Evolutionary conservation across 1,140 invertebrate genomes (phyloP).

Genomic region (Paraescarpia echinospica): DNA sequence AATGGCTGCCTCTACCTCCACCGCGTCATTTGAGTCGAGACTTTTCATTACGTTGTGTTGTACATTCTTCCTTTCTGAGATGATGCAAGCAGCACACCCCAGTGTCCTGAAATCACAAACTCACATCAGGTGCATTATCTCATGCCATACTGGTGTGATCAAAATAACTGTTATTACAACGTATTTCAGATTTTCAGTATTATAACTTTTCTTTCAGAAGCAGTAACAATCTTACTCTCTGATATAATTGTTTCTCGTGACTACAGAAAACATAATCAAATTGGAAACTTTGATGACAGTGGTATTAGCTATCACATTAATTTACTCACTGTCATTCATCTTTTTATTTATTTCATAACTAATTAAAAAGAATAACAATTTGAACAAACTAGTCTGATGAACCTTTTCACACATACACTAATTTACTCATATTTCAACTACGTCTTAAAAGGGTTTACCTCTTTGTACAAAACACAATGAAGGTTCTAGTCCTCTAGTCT

Average conservation of each 20-base stretch:
- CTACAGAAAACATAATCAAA: not conserved
- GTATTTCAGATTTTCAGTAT: not conserved
- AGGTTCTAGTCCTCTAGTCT: not conserved
- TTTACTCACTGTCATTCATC: not conserved
- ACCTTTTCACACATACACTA: too few species aligned
- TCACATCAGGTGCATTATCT: not conserved
- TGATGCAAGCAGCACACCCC: slow-evolving; percentile 88
- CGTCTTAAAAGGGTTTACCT: not conserved
- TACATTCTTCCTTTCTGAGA: slow-evolving; percentile 89
- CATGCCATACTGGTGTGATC: not conserved
- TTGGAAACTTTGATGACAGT: not conserved
- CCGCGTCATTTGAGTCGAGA: slow-evolving; percentile 90
- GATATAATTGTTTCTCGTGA: not conserved
- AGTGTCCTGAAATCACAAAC: slow-evolving; percentile 64
- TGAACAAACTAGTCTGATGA: too few species aligned
- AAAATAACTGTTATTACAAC: not conserved
- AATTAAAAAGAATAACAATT: too few species aligned
- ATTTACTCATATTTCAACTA: too few species aligned
- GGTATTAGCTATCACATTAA: not conserved
- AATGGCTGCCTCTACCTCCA: slow-evolving; percentile 94
- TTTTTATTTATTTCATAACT: too few species aligned
- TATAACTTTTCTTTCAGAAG: not conserved
- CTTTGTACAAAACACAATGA: not conserved
- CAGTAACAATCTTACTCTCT: not conserved
- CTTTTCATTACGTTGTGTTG: slow-evolving; percentile 91